Evolutionary conservation across 2,113 vertebrate species (phyloP), one percentile per base, ranked within the genome.

Genomic region (Hemibagrus wyckioides): DNA sequence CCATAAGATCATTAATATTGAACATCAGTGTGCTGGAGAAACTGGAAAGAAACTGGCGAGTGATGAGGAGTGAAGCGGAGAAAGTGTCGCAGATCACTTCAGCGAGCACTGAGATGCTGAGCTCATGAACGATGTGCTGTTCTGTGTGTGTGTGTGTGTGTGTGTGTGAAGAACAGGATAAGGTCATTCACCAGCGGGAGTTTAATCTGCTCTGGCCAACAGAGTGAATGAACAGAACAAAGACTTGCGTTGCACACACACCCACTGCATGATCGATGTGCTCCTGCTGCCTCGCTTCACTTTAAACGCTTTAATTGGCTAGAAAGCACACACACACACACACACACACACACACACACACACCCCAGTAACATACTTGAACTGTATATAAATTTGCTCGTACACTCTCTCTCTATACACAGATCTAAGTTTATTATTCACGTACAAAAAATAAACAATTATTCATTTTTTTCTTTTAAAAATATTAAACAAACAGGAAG

Each of bases 151-250:
- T 75, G 71, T 44, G 71, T 28, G 39, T 48, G 71, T 75, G 71
- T 48, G 41, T 48, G 71, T 48, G 23, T 44, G 13, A 25, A 44
- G 71, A 75, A 75, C 41, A 48, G 25, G 73, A 8, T 11, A 76
- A 76, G 73, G 73, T 76, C 41, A 57, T 36, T 39, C 54, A 54
- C 44, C 85, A 80, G 75, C 76, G 39, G 85, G 85, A 65, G 85
- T 61, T 80, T 86, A 86, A 86, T 86, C 85, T 65, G 57, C 33
- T 86, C 59, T 25, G 59, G 77, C 76, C 59, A 80, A 39, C 93
- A 93, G 92, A 69, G 61, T 48, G 59, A 83, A 84, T 84, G 75
- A 59, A 41, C 4, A 56, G 69, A 50, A 54, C 44, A 48, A 23
- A 57, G 6, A 76, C 11, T 50, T 48, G 73, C 48, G n/a, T n/a